Percentiles rank a stretch among this genome's conserved stretches.
These are phyloP conservation scores for Cirrhinus mrigala DNA, from an alignment of 2,797 vertebrate genomes.

Conservation along the genomic window DNA sequence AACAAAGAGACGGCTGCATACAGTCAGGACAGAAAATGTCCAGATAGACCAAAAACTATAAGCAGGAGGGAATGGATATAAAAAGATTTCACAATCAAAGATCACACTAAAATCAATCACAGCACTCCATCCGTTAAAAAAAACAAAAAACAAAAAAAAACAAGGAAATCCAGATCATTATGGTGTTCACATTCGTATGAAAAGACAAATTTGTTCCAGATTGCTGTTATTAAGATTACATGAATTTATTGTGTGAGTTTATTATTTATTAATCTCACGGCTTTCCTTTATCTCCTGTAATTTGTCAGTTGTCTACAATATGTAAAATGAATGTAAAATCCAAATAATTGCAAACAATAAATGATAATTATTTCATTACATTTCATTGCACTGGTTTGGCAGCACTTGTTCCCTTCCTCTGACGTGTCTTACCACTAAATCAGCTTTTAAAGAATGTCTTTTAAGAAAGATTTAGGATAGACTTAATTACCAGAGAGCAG, in stretches of 20 bases:
- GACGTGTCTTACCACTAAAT: not conserved
- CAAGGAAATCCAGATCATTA: not conserved
- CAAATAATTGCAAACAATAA: conserved; percentile 37
- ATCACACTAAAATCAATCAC: not conserved
- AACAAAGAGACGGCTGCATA: not conserved
- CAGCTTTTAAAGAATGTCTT: not conserved
- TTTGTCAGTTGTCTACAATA: conserved; percentile 34
- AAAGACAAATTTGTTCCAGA: not conserved
- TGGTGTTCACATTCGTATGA: conserved; percentile 7
- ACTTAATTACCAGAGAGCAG: conserved; percentile 14
- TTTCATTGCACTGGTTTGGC: not conserved
- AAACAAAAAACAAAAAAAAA: conserved; percentile 14
- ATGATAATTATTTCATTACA: conserved; percentile 39
- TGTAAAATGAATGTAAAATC: conserved; percentile 43
- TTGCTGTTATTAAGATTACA: conserved; percentile 21
- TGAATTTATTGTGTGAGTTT: not conserved
- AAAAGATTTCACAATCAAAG: not conserved
- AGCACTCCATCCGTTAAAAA: not conserved
- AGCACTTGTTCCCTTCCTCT: not conserved
- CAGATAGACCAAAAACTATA: not conserved
- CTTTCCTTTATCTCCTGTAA: conserved; percentile 29
- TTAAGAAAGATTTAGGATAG: not conserved
- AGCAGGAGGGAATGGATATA: not conserved
- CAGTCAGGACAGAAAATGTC: not conserved
- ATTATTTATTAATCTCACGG: conserved; percentile 21